These are phyloP conservation scores for Polypedilum vanderplanki DNA, from an alignment of 1,140 invertebrate species.

Conservation along the genomic window DNA sequence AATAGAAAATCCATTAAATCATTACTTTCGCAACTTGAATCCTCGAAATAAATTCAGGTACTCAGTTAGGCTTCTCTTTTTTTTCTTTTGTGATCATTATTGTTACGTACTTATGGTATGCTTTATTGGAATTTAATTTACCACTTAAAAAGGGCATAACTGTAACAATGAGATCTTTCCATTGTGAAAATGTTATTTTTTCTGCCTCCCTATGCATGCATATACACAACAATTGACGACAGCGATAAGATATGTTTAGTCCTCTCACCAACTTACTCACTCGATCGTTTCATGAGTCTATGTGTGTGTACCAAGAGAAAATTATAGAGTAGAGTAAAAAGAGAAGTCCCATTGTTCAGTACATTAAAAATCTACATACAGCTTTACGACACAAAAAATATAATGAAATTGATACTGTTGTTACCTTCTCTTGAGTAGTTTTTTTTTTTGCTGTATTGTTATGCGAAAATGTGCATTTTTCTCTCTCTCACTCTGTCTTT, in stretches of 20 bases:
- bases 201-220: background rate
- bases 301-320: too few species aligned
- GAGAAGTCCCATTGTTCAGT: background rate
- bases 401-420: conserved; percentile 28
- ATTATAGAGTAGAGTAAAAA: conserved; percentile 3
- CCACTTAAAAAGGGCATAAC: conserved; percentile 25
- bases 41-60: background rate
- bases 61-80: background rate
- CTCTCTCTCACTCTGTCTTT: background rate
- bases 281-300: background rate
- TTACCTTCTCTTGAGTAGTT: conserved; percentile 16
- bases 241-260: background rate
- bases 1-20: conserved; percentile 27
- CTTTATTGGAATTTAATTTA: conserved; percentile 28
- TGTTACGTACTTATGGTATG: conserved; percentile 19
- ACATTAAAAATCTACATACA: conserved; percentile 12
- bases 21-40: conserved; percentile 25
- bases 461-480: conserved; percentile 26
- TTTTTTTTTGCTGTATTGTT: conserved; percentile 1
- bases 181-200: background rate
- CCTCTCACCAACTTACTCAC: conserved; percentile 1
- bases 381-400: conserved; percentile 15
- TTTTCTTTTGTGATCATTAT: background rate
- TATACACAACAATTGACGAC: conserved; percentile 5
- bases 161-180: background rate